These are phyloP conservation scores for Rhagonycha lutea DNA, from an alignment of 2,888 invertebrate species.

Conservation along the genomic window DNA sequence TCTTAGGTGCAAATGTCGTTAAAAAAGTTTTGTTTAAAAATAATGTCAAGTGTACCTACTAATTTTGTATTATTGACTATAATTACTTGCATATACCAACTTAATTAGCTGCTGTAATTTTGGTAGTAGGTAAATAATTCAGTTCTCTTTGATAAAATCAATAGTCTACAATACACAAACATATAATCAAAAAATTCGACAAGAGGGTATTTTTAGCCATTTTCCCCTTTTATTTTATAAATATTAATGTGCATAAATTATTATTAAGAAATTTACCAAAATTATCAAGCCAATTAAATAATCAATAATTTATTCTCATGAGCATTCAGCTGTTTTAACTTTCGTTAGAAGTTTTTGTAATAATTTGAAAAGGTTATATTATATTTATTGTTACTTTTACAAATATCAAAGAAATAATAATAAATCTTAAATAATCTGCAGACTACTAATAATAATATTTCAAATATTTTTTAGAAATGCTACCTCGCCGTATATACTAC, in stretches of 20 bases:
- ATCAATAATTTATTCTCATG: no score
- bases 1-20: neutral
- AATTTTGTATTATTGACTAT: no score
- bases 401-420: no score
- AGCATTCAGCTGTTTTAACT: no score
- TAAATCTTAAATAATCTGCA: no score
- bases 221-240: neutral
- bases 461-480: conserved; percentile 52
- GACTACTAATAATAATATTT: neutral
- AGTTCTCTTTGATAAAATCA: neutral
- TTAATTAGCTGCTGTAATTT: neutral
- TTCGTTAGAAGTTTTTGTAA: no score
- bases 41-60: neutral
- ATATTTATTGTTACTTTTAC: no score
- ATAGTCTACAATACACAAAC: neutral
- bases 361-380: no score
- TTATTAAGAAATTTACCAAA: no score
- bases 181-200: neutral
- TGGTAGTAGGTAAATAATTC: neutral
- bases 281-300: no score
- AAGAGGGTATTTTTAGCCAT: neutral
- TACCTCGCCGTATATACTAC: conserved; percentile 60
- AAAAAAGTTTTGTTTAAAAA: neutral
- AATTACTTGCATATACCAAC: neutral
- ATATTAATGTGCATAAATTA: neutral